Percentiles rank a stretch among this genome's conserved stretches.
Evolutionary conservation across 2,113 vertebrate species (phyloP).

Genomic region (Chamaetylas fuelleborni): DNA sequence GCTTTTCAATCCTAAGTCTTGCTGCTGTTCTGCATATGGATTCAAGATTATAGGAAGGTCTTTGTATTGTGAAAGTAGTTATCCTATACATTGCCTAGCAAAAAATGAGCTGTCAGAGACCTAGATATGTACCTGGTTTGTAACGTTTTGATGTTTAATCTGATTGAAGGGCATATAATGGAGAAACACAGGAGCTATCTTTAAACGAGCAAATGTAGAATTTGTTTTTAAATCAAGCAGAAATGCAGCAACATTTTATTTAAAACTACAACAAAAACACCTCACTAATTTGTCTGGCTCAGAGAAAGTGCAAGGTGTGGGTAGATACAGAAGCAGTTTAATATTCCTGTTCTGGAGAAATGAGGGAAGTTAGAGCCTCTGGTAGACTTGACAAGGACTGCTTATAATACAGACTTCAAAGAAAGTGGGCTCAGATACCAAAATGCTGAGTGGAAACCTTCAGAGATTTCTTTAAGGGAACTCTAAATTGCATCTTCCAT

Average conservation of each 20-base stretch:
- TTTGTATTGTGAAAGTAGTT: neutral
- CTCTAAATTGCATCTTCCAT: neutral
- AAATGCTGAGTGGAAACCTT: neutral
- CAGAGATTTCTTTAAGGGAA: neutral
- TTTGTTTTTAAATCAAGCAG: neutral
- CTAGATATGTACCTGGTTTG: neutral
- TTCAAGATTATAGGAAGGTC: neutral
- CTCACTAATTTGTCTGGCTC: neutral
- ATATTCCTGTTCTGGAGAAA: neutral
- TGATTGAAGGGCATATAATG: neutral
- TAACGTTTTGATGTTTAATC: neutral
- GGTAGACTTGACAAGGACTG: neutral
- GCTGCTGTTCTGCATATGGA: neutral
- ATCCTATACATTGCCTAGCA: neutral
- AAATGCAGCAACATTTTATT: neutral
- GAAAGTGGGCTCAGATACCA: fast-evolving
- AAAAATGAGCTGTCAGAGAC: neutral
- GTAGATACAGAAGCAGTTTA: neutral
- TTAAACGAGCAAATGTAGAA: neutral
- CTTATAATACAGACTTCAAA: neutral
- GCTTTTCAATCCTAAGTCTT: neutral
- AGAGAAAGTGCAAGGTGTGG: neutral
- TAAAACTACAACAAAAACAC: neutral
- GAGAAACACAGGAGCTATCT: neutral
- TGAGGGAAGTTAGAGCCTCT: neutral